A percentile compares a stretch with the other conserved stretches of the same genome.
Evolutionary conservation across 2,888 invertebrate species (phyloP).

Genomic region (Eubasilissa splendida): DNA sequence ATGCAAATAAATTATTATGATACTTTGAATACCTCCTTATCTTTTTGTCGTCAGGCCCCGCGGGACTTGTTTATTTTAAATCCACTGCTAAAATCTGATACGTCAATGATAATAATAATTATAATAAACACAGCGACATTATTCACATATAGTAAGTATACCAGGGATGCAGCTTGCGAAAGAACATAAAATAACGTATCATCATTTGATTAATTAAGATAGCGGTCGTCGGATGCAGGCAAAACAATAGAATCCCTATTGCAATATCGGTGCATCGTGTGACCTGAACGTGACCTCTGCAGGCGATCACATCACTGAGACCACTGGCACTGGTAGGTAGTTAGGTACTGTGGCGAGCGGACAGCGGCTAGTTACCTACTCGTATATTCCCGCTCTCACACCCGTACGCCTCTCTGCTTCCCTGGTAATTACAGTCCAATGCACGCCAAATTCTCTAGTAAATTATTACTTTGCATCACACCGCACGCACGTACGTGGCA

Average conservation of each 20-base stretch:
- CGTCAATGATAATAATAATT: too few relatives aligned
- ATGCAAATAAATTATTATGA: too few relatives aligned
- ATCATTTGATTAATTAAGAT: slow-evolving; percentile 58
- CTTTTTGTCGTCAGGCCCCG: too few relatives aligned
- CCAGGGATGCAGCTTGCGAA: slow-evolving; percentile 42
- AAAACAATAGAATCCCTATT: slow-evolving; percentile 54
- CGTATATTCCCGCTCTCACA: slow-evolving; percentile 7
- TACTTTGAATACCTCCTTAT: too few relatives aligned
- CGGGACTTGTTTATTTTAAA: too few relatives aligned
- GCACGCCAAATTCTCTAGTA: slow-evolving; percentile 34
- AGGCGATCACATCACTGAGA: slow-evolving; percentile 50
- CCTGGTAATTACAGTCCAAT: slow-evolving; percentile 31
- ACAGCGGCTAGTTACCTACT: slow-evolving; percentile 32
- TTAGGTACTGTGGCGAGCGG: slow-evolving; percentile 27
- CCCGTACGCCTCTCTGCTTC: slow-evolving; percentile 25
- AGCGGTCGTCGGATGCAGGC: slow-evolving; percentile 52
- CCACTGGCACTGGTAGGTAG: too few relatives aligned
- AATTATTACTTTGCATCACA: slow-evolving; percentile 17
- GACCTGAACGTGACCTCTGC: slow-evolving; percentile 46
- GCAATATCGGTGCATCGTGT: slow-evolving; percentile 52
- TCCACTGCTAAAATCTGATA: too few relatives aligned
- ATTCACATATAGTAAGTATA: slow-evolving; percentile 2
- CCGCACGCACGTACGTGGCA: slow-evolving; percentile 6
- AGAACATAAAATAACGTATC: slow-evolving; percentile 39
- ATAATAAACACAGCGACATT: not conserved